Evolutionary conservation across 1,140 invertebrate species (phyloP).

Genomic region (Halictus rubicundus): DNA sequence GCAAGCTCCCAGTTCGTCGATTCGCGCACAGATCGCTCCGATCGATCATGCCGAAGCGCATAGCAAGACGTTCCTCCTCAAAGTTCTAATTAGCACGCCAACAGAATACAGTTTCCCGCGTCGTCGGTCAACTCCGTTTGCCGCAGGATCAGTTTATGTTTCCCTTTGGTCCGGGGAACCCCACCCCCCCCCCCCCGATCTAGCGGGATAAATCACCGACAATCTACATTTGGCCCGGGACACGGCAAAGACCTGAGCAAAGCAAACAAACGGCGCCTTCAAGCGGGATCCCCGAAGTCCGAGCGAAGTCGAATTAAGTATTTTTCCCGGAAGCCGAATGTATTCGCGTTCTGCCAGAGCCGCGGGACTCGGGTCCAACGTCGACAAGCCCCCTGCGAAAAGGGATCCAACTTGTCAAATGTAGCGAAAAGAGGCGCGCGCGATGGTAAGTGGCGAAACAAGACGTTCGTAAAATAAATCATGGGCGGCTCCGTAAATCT

Average conservation of each 20-base stretch:
- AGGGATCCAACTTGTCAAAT: background rate
- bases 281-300: background rate
- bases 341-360: background rate
- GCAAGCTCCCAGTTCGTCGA: too few species aligned
- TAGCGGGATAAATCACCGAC: background rate
- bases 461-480: constrained; percentile 38
- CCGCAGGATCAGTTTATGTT: background rate
- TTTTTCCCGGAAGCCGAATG: background rate
- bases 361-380: background rate
- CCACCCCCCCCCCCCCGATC: too few species aligned
- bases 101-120: too few species aligned
- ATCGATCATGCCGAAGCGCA: too few species aligned
- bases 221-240: background rate
- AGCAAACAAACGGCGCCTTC: background rate
- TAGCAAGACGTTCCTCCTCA: too few species aligned
- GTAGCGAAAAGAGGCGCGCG: background rate
- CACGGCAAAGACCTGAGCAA: background rate
- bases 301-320: background rate
- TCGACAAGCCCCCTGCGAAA: background rate
- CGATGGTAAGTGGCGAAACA: constrained; percentile 8
- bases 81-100: too few species aligned
- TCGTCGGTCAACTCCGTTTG: too few species aligned
- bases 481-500: constrained; percentile 35
- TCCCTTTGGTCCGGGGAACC: background rate
- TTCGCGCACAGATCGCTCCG: too few species aligned